Conservation (phyloP, 2,888 invertebrate species). For the Parnassius mnemosyne region DNA sequence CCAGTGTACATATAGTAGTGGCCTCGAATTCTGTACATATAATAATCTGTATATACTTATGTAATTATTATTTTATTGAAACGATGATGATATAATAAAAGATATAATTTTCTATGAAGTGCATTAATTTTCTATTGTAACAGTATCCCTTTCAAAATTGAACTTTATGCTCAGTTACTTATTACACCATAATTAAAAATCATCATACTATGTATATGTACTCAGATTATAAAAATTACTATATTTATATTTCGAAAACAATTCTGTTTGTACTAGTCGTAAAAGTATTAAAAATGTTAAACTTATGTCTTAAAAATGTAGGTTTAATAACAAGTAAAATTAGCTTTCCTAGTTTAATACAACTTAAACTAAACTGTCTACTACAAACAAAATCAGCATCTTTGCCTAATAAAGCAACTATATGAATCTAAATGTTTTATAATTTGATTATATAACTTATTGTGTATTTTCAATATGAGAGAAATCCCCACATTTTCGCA, state of each 20-base stretch:
- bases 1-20: constrained; percentile 78
- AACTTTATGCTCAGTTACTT: too few species aligned
- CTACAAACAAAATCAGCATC: too few species aligned
- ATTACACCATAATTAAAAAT: too few species aligned
- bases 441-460: too few species aligned
- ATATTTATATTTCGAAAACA: constrained; percentile 14
- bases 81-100: constrained; percentile 76
- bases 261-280: constrained; percentile 26
- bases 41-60: constrained; percentile 70
- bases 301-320: not conserved
- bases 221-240: not conserved
- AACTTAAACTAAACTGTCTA: too few species aligned
- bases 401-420: too few species aligned
- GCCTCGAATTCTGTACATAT: constrained; percentile 75
- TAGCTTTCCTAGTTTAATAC: too few species aligned
- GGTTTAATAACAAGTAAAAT: too few species aligned
- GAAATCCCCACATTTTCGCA: not conserved
- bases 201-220: too few species aligned
- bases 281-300: constrained; percentile 22
- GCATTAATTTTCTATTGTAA: constrained; percentile 28
- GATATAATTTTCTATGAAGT: constrained; percentile 53
- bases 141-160: constrained; percentile 10
- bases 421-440: too few species aligned
- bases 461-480: too few species aligned
- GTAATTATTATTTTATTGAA: constrained; percentile 79